Evolutionary conservation across 2,888 invertebrate species (phyloP).

Genomic region (Atethmia centrago): DNA sequence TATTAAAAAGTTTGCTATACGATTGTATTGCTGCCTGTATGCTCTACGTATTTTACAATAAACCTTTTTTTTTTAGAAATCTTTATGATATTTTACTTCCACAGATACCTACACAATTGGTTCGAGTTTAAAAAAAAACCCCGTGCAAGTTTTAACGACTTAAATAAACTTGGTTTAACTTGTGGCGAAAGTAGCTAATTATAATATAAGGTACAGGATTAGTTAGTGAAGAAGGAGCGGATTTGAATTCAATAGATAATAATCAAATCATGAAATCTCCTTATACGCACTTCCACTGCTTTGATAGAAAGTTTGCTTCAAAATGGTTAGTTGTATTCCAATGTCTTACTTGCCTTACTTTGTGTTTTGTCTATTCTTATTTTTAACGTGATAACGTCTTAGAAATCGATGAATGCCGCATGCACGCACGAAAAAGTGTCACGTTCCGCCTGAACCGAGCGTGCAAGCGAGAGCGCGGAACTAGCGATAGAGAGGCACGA

Average conservation of each 20-base stretch:
- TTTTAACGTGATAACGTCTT: too few relatives aligned
- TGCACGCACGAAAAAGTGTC: too few relatives aligned
- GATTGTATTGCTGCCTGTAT: neutral
- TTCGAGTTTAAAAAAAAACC: neutral
- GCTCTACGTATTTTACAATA: neutral
- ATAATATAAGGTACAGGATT: conserved; percentile 17
- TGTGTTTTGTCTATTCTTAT: neutral
- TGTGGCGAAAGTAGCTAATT: conserved; percentile 14
- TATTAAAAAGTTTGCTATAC: neutral
- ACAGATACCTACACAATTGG: too few relatives aligned
- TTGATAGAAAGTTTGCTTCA: neutral
- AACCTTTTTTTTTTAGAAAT: neutral
- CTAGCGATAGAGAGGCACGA: too few relatives aligned
- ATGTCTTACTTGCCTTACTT: neutral
- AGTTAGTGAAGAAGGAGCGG: neutral
- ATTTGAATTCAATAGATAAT: neutral
- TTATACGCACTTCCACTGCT: neutral
- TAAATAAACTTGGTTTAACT: conserved; percentile 26
- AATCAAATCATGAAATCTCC: neutral
- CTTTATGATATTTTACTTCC: neutral
- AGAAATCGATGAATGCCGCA: too few relatives aligned
- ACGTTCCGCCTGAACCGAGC: too few relatives aligned
- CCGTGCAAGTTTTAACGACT: conserved; percentile 7
- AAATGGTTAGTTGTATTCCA: neutral
- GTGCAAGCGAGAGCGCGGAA: too few relatives aligned